Conservation (phyloP, 2,113 vertebrate species). For the Ascaphus truei region DNA sequence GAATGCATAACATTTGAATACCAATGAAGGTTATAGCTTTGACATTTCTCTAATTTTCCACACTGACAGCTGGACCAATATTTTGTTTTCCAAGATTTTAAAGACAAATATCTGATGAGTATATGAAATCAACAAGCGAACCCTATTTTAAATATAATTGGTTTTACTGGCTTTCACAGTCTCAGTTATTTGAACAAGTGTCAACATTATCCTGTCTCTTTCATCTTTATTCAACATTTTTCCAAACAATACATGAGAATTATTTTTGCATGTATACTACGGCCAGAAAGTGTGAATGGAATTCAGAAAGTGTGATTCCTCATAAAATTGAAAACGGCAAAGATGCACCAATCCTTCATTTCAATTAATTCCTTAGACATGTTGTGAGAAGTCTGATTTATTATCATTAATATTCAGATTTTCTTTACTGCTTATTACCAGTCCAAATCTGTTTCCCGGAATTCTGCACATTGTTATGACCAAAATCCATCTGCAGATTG, state of each 20-base stretch:
- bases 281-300: slow-evolving; percentile 43
- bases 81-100: slow-evolving; percentile 46
- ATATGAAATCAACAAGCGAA: slow-evolving; percentile 42
- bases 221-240: slow-evolving; percentile 40
- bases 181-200: slow-evolving; percentile 40
- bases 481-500: too few species aligned
- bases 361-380: too few species aligned
- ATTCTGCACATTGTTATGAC: too few species aligned
- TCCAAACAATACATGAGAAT: slow-evolving; percentile 49
- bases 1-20: slow-evolving; percentile 46
- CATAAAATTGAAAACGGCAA: slow-evolving; percentile 40
- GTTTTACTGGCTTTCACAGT: slow-evolving; percentile 44
- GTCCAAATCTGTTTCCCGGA: too few species aligned
- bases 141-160: slow-evolving; percentile 41
- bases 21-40: slow-evolving; percentile 41
- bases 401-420: too few species aligned
- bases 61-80: slow-evolving; percentile 42
- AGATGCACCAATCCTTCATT: too few species aligned
- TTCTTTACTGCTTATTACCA: too few species aligned
- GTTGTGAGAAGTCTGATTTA: too few species aligned
- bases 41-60: slow-evolving; percentile 38
- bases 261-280: slow-evolving; percentile 21
- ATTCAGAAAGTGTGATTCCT: slow-evolving; percentile 35
- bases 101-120: slow-evolving; percentile 44
- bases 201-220: slow-evolving; percentile 41